Conservation (phyloP, 35 echinoderm and acorn worm genomes). For the Apostichopus californicus region DNA sequence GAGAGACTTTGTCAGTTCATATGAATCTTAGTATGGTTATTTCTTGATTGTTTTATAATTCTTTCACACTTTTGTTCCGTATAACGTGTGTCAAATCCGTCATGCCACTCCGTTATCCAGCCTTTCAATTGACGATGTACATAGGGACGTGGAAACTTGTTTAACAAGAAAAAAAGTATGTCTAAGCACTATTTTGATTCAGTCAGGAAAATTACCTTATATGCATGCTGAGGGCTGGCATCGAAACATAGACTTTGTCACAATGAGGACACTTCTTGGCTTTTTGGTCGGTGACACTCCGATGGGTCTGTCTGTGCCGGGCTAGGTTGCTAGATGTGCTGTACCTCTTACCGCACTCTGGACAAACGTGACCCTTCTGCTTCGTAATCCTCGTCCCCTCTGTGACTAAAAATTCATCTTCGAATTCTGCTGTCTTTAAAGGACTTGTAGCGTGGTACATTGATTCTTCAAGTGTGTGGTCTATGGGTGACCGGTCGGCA, state of each 20-base stretch:
- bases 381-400: not conserved
- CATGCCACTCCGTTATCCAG: not conserved
- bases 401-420: not conserved
- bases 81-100: not conserved
- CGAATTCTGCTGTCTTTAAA: not conserved
- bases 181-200: no score
- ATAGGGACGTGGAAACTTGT: no score
- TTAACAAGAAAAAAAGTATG: no score
- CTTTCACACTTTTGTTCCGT: not conserved
- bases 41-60: not conserved
- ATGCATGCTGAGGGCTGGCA: conserved; percentile 73
- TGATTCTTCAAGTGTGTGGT: not conserved
- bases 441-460: not conserved
- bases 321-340: conserved; percentile 71
- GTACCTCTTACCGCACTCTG: conserved; percentile 67
- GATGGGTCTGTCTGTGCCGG: conserved; percentile 63
- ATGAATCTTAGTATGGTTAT: no score
- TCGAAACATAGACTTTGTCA: conserved; percentile 72
- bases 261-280: conserved; percentile 76
- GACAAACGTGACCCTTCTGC: conserved; percentile 53
- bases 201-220: conserved; percentile 48
- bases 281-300: conserved; percentile 68
- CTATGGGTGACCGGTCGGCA: not conserved
- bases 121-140: not conserved
- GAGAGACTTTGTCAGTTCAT: no score